Base-by-base conservation (phyloP, 2,797 vertebrate genomes). In the Erpetoichthys calabaricus region DNA sequence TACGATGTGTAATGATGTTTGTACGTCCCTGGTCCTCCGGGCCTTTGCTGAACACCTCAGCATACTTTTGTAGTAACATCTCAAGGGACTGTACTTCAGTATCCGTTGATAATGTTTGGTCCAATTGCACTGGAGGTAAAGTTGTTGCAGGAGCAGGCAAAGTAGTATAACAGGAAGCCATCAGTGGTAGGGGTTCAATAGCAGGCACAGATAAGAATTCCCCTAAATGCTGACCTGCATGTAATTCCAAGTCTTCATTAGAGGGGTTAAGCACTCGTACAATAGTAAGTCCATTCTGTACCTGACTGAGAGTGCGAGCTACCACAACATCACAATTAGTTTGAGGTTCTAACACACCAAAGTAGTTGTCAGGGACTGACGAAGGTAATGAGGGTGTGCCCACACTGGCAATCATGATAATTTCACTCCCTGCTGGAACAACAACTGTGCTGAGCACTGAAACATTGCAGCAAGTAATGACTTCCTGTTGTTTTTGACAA, bases 321-420 rank as follows among this genome's bases (percentile, higher is more conserved):
- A 66, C 45, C 1, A 65, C 51, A 25, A 62, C 51, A 51, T 59
- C 53, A 58, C 59, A 47, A 1, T 51, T 3, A 45, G 66, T 7
- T 44, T 66, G 64, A 42, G 59, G 62, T 46, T 60, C 44, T 44
- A 70, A 7, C 5, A 65, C 58, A 44, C 59, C 64, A 42, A 42
- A 57, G 3, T 65, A 63, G 56, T 62, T 55, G 45, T 56, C 62
- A 57, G 63, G 61, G 6, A 65, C 9, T 10, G 58, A 58, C 25
- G 61, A 60, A 56, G 55, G 61, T 56, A 59, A 56, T 9, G 56
- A 66, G 25, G 1, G 56, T 55, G 57, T 41, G 53, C 57, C 53
- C 3, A 71, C 59, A 56, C 57, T 63, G 6, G 54, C 63, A 44
- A 56, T 65, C 42, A 65, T 59, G 41, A 65, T 53, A 1, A 54